Conservation (phyloP, 2,113 vertebrate species). For the Picathartes gymnocephalus region DNA sequence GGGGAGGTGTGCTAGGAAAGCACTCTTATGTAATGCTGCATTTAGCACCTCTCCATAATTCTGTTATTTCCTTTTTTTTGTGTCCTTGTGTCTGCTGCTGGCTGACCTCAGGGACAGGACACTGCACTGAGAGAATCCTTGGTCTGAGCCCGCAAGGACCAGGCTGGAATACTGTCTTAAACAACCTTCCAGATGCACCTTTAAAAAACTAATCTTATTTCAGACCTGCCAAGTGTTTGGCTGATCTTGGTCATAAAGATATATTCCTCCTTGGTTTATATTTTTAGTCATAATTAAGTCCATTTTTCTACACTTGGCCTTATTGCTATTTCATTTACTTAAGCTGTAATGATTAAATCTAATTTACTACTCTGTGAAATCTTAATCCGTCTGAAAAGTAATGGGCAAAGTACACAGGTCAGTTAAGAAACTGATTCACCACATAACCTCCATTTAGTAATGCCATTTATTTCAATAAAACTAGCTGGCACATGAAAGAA, state of each 20-base stretch:
- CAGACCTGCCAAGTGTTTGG: not conserved
- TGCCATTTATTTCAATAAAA: conserved; percentile 49
- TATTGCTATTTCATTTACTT: conserved; percentile 23
- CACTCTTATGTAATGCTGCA: not conserved
- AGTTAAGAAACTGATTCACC: conserved; percentile 30
- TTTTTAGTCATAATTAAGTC: conserved; percentile 31
- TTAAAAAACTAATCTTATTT: too few species aligned
- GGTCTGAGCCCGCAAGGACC: not conserved
- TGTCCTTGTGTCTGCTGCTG: not conserved
- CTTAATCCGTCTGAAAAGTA: conserved; percentile 12
- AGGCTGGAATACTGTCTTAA: not conserved
- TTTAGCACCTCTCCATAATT: not conserved
- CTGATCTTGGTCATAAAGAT: not conserved
- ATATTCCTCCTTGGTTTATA: conserved; percentile 13
- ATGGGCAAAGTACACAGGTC: conserved; percentile 4
- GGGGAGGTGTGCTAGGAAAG: not conserved
- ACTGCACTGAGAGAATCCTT: not conserved
- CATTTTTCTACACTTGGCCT: not conserved
- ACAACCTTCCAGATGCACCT: not conserved
- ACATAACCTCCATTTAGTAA: conserved; percentile 30
- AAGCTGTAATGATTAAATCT: conserved; percentile 27
- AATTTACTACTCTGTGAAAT: conserved; percentile 14
- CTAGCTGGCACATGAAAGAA: not conserved
- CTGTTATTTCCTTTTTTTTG: not conserved
- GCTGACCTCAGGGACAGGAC: not conserved